phyloP scores from a whole-genome alignment of 2,888 invertebrate species.

The Xestia xanthographa region DNA sequence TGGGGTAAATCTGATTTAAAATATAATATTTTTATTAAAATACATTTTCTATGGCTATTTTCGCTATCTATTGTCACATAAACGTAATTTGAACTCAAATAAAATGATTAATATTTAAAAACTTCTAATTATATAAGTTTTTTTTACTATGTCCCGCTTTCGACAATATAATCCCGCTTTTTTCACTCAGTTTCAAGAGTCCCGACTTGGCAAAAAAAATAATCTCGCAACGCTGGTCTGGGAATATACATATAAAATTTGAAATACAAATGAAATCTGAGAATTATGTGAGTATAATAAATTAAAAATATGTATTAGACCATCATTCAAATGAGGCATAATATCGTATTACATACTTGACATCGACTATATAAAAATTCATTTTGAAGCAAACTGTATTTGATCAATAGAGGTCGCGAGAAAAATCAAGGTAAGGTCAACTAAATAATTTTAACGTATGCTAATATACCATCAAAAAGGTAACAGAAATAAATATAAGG shows the following conservation, averaged over 20 bases:
- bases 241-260: constrained; percentile 18
- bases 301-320: constrained; percentile 10
- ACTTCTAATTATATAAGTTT: too few species aligned
- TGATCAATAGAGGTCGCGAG: constrained; percentile 53
- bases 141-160: too few species aligned
- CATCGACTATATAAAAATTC: constrained; percentile 31
- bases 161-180: too few species aligned
- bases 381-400: constrained; percentile 45
- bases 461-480: constrained; percentile 44
- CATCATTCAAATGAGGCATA: constrained; percentile 17
- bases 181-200: too few species aligned
- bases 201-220: too few species aligned
- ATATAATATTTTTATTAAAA: too few species aligned
- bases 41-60: too few species aligned
- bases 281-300: not conserved
- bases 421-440: constrained; percentile 64
- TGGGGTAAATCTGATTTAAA: too few species aligned
- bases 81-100: too few species aligned
- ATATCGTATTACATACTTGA: constrained; percentile 25
- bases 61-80: too few species aligned
- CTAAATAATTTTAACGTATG: constrained; percentile 50
- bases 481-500: constrained; percentile 24
- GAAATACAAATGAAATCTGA: constrained; percentile 21
- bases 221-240: too few species aligned
- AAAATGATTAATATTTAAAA: too few species aligned